Evolutionary conservation across 2,888 invertebrate genomes (phyloP).

Genomic region (Drosophila lutescens): DNA sequence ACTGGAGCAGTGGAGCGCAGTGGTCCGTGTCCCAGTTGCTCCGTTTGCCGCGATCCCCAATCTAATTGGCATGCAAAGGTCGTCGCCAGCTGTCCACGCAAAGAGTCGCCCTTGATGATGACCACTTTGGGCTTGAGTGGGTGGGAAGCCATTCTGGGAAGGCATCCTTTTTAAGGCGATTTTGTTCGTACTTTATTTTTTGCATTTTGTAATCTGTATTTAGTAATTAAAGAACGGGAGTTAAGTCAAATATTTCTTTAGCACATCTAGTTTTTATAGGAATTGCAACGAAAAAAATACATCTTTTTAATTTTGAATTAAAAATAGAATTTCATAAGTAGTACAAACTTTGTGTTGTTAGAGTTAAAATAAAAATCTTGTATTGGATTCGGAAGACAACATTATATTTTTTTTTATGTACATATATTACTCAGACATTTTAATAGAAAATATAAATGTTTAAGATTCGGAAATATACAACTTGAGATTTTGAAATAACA

Average conservation of each 20-base stretch:
- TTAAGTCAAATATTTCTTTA: neutral
- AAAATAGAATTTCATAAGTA: too few species aligned
- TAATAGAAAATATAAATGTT: too few species aligned
- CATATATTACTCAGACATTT: too few species aligned
- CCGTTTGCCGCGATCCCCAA: conserved; percentile 33
- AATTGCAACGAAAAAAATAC: too few species aligned
- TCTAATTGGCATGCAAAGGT: conserved; percentile 76
- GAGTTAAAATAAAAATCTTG: too few species aligned
- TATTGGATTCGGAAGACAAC: too few species aligned
- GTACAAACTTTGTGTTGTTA: too few species aligned
- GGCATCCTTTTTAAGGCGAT: conserved; percentile 1
- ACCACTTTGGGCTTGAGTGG: conserved; percentile 6
- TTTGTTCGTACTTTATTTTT: conserved; percentile 1
- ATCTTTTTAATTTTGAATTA: too few species aligned
- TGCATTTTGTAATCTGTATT: neutral
- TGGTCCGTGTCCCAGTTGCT: conserved; percentile 31
- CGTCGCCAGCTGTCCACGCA: conserved; percentile 58
- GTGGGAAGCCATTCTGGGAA: neutral
- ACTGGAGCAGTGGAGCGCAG: conserved; percentile 25
- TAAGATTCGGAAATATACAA: too few species aligned
- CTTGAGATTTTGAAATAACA: too few species aligned
- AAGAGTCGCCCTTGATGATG: conserved; percentile 27
- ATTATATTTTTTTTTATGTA: too few species aligned
- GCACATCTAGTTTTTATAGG: too few species aligned
- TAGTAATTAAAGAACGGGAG: conserved; percentile 4